These are phyloP conservation scores for Proteles cristata DNA, from an alignment of 2,113 vertebrate genomes.

Conservation along the genomic window DNA sequence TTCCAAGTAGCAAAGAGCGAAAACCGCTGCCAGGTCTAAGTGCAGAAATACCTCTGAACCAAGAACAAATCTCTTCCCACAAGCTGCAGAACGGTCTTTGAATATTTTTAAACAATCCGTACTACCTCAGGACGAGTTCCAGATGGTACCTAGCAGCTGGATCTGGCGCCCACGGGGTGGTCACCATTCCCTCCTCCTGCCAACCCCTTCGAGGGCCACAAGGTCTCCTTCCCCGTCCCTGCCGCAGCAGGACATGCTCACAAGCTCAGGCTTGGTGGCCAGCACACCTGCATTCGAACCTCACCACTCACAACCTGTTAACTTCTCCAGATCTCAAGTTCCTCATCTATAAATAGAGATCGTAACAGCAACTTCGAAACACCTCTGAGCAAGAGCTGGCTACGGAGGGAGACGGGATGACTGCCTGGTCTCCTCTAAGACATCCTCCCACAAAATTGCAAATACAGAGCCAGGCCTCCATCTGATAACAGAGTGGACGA, in stretches of 20 bases:
- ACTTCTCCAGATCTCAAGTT: not conserved
- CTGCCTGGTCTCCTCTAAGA: not conserved
- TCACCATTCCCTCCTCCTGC: not conserved
- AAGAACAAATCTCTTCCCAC: not conserved
- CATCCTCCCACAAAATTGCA: not conserved
- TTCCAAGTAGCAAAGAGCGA: not conserved
- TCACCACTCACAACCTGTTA: not conserved
- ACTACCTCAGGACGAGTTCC: not conserved
- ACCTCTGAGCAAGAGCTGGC: no score
- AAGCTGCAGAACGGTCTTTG: not conserved
- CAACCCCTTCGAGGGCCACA: not conserved
- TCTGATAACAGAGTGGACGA: not conserved
- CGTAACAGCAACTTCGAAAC: not conserved
- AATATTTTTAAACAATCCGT: not conserved
- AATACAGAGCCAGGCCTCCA: not conserved
- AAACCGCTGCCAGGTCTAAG: not conserved
- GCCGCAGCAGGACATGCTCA: not conserved
- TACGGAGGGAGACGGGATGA: not conserved
- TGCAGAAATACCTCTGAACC: not conserved
- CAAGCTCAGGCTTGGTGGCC: not conserved
- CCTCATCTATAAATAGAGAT: not conserved
- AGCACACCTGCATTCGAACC: not conserved
- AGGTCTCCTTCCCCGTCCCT: not conserved
- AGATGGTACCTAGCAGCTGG: not conserved
- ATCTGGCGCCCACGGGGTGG: rapidly evolving